Conservation (phyloP, 1,140 invertebrate species). For the Papilio polytes region DNA sequence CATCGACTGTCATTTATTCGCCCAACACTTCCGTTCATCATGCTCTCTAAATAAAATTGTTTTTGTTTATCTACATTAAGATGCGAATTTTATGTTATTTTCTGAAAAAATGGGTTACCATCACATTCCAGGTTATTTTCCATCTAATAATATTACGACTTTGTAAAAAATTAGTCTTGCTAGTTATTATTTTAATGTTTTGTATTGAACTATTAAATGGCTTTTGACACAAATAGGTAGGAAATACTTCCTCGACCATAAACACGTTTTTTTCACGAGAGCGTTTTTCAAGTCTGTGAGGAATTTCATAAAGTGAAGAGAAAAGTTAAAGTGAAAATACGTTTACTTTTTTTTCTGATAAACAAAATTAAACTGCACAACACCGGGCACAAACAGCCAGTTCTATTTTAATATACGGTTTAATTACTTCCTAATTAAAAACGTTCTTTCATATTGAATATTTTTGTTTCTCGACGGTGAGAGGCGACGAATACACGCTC, state of each 20-base stretch:
- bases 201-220: neutral
- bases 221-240: neutral
- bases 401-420: neutral
- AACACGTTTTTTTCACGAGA: too few relatives aligned
- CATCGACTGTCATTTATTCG: constrained; percentile 2
- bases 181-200: too few relatives aligned
- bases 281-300: neutral
- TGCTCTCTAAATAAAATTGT: neutral
- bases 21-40: neutral
- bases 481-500: neutral
- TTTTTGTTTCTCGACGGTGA: neutral
- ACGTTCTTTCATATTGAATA: neutral
- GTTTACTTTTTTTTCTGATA: neutral
- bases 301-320: neutral
- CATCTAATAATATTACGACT: neutral
- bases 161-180: too few relatives aligned
- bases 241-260: neutral
- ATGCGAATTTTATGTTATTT: neutral
- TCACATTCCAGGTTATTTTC: neutral
- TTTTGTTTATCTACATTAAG: constrained; percentile 8
- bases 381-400: neutral
- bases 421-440: neutral
- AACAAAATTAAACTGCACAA: neutral
- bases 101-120: neutral
- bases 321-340: neutral